phyloP scores from a whole-genome alignment of 2,113 vertebrate species.

The Cyprinodon brontotheroides region DNA sequence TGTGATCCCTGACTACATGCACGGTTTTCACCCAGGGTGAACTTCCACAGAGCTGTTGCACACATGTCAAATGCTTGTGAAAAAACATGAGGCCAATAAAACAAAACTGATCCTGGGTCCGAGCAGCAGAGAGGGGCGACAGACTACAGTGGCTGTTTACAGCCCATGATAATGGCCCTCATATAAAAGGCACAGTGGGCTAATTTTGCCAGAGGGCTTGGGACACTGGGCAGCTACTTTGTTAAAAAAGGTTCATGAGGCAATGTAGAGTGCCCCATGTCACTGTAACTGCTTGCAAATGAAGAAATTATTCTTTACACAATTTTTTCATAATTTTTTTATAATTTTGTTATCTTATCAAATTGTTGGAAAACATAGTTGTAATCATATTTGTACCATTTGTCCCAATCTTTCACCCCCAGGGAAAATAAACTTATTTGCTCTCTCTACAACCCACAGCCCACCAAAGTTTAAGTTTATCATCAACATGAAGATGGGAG shows the following conservation, averaged over 20 bases:
- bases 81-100: slow-evolving; percentile 76
- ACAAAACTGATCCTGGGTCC: slow-evolving; percentile 47
- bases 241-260: slow-evolving; percentile 21
- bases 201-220: slow-evolving; percentile 67
- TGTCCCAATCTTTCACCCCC: neutral
- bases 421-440: neutral
- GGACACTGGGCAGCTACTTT: slow-evolving; percentile 40
- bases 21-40: slow-evolving; percentile 22
- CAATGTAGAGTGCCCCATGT: neutral
- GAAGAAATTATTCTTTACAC: too few relatives aligned
- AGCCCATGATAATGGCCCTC: slow-evolving; percentile 78
- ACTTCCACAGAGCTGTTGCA: slow-evolving; percentile 38
- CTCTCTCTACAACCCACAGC: neutral
- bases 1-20: neutral
- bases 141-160: slow-evolving; percentile 76
- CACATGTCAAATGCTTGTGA: slow-evolving; percentile 74
- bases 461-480: neutral
- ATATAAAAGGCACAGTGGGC: slow-evolving; percentile 76
- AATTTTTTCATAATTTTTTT: neutral
- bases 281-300: neutral
- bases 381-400: neutral
- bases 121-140: slow-evolving; percentile 58
- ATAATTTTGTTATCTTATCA: neutral
- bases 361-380: neutral
- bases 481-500: neutral